These are phyloP conservation scores for Drosophila tripunctata DNA, from an alignment of 2,888 invertebrate species.

Conservation along the genomic window DNA sequence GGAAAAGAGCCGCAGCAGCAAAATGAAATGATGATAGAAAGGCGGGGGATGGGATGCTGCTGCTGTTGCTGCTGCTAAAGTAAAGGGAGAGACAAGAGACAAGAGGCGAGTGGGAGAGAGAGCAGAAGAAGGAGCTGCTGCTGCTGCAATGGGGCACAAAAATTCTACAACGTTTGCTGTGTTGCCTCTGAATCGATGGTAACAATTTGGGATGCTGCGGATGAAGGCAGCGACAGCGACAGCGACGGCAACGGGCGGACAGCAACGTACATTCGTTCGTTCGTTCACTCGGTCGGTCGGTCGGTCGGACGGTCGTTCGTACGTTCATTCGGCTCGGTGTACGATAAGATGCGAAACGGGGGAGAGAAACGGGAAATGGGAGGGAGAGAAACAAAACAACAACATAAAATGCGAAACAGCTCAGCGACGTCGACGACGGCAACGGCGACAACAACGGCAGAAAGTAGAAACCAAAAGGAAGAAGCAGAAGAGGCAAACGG, in stretches of 20 bases:
- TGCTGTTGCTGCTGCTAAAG: not conserved
- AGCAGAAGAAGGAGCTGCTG: too few species aligned
- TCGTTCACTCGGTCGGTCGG: not conserved
- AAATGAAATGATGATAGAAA: constrained; percentile 23
- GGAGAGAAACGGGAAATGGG: too few species aligned
- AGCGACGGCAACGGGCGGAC: constrained; percentile 28
- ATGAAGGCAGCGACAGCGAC: constrained; percentile 20
- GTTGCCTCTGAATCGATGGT: constrained; percentile 58
- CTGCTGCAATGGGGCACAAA: constrained; percentile 38
- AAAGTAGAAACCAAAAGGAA: constrained; percentile 44
- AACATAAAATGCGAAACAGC: constrained; percentile 54
- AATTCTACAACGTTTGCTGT: constrained; percentile 60
- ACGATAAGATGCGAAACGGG: constrained; percentile 4
- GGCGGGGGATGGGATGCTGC: not conserved
- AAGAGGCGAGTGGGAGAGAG: too few species aligned
- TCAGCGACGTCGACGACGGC: constrained; percentile 29
- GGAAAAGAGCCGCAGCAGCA: constrained; percentile 64
- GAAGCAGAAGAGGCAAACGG: constrained; percentile 46
- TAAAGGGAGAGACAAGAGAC: not conserved
- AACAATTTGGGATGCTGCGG: constrained; percentile 57
- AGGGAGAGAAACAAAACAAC: not conserved
- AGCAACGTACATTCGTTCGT: constrained; percentile 32
- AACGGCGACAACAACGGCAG: constrained; percentile 15
- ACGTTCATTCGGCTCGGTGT: constrained; percentile 16
- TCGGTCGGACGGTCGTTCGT: constrained; percentile 28